Evolutionary conservation across 2,113 vertebrate species (phyloP).

Genomic region (Pelmatolapia mariae): DNA sequence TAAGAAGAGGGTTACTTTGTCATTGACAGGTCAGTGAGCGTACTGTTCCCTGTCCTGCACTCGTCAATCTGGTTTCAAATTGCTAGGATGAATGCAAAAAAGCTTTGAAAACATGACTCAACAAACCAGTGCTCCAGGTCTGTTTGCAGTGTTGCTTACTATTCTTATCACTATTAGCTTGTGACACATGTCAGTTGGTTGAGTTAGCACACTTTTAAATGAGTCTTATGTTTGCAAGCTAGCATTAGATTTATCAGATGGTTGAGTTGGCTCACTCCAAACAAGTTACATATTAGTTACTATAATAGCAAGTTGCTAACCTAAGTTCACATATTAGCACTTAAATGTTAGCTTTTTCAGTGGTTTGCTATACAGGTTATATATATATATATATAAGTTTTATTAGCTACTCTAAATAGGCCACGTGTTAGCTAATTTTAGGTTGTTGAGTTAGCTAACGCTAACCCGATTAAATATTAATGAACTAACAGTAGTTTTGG

Average conservation of each 20-base stretch:
- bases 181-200: neutral
- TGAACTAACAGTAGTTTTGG: neutral
- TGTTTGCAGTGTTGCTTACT: neutral
- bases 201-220: neutral
- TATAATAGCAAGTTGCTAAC: neutral
- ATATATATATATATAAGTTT: neutral
- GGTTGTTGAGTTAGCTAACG: neutral
- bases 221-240: neutral
- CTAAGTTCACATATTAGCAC: neutral
- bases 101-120: neutral
- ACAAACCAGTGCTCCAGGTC: neutral
- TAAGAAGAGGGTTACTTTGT: neutral
- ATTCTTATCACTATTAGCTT: neutral
- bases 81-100: neutral
- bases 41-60: too few species aligned
- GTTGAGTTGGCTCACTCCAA: neutral
- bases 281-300: neutral
- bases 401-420: neutral
- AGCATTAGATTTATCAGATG: rapidly evolving
- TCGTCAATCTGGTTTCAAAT: neutral
- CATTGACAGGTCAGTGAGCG: neutral
- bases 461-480: neutral
- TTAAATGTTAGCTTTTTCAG: neutral
- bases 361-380: neutral
- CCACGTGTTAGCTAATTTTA: neutral